phyloP scores from a whole-genome alignment of 2,113 vertebrate genomes.

The Benitochromis conjunctus region DNA sequence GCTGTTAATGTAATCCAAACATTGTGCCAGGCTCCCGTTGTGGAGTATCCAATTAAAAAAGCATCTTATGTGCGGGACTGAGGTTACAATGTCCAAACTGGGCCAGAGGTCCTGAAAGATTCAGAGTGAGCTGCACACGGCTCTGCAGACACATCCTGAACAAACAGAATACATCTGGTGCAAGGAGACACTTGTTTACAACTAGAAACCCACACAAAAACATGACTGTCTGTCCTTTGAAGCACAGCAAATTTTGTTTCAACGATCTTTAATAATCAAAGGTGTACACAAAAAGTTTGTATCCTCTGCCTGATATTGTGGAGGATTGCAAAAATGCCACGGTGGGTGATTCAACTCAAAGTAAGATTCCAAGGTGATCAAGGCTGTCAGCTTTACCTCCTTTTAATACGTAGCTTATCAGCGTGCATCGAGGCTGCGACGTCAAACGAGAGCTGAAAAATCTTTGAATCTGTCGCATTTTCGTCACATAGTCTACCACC shows the following conservation, averaged over 20 bases:
- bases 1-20: slow-evolving; percentile 36
- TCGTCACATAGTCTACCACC: background rate
- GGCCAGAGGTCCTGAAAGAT: slow-evolving; percentile 38
- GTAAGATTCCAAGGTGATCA: background rate
- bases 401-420: background rate
- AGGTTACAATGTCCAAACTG: slow-evolving; percentile 23
- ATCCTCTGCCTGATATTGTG: background rate
- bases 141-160: background rate
- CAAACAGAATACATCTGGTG: slow-evolving; percentile 1
- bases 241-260: background rate
- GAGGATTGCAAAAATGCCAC: background rate
- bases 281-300: background rate
- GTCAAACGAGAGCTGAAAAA: background rate
- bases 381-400: background rate
- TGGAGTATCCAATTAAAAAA: slow-evolving; percentile 59
- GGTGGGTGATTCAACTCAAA: background rate
- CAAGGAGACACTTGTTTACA: background rate
- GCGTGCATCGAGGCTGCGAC: background rate
- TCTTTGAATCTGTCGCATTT: background rate
- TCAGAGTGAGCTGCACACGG: background rate
- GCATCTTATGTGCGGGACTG: background rate
- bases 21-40: slow-evolving; percentile 24
- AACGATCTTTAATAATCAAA: background rate
- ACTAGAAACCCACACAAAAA: background rate
- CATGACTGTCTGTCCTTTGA: background rate